Percentiles rank a stretch among this genome's conserved stretches.
These are phyloP conservation scores for Pangasius mekongensis DNA, from an alignment of 2,797 vertebrate species.

Conservation along the genomic window DNA sequence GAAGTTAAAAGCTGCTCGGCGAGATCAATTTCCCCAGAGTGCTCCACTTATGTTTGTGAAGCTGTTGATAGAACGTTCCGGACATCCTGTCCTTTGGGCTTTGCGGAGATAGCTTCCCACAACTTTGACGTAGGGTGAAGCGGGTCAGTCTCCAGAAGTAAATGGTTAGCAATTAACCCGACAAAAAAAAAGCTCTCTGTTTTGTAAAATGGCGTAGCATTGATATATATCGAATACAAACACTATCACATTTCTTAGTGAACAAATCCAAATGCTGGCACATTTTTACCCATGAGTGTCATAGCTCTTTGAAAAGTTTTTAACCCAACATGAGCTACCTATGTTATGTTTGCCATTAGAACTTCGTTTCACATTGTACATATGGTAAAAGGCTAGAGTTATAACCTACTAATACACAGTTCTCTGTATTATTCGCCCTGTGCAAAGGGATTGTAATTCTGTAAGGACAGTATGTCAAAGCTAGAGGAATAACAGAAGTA, in stretches of 20 bases:
- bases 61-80: constrained; percentile 72
- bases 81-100: constrained; percentile 68
- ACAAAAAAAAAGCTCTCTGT: not conserved
- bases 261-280: not conserved
- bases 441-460: not conserved
- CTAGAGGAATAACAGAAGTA: constrained; percentile 7
- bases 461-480: not conserved
- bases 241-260: not conserved
- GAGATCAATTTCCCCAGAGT: constrained; percentile 61
- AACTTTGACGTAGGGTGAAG: constrained; percentile 22
- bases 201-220: not conserved
- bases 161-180: not conserved
- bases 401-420: not conserved
- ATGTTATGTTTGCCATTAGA: not conserved
- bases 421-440: not conserved
- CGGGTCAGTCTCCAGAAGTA: not conserved
- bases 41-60: constrained; percentile 71
- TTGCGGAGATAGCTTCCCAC: constrained; percentile 57
- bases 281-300: not conserved
- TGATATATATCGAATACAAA: not conserved
- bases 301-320: not conserved
- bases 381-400: not conserved
- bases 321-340: not conserved
- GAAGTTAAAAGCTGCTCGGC: constrained; percentile 61
- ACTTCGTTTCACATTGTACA: constrained; percentile 8